phyloP scores from a whole-genome alignment of 2,797 vertebrate genomes.

The Hypotaenidia philippensis region DNA sequence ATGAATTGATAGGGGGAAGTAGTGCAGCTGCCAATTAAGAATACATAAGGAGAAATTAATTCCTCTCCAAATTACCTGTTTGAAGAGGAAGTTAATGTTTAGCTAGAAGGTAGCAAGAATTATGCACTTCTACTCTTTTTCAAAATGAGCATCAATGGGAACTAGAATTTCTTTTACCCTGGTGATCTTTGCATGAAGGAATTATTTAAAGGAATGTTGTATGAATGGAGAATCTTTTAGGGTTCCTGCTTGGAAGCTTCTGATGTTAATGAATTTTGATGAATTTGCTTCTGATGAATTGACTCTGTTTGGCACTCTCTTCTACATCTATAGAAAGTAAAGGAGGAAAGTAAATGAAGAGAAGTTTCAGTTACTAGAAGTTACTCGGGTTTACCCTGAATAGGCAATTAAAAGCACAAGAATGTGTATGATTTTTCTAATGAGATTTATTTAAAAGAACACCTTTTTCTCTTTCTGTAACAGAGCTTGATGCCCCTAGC shows the following conservation, averaged over 20 bases:
- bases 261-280: not conserved
- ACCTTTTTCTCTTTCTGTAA: not conserved
- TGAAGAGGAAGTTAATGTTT: not conserved
- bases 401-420: not conserved
- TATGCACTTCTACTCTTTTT: not conserved
- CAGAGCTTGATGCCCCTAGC: slow-evolving; percentile 93
- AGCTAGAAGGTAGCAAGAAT: not conserved
- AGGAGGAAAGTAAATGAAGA: not conserved
- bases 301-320: not conserved
- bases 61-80: not conserved
- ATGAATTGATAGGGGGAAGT: accelerated
- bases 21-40: not conserved
- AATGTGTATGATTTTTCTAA: not conserved
- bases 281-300: not conserved
- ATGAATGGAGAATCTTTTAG: not conserved
- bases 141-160: not conserved
- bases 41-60: not conserved
- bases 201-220: not conserved
- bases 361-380: not conserved
- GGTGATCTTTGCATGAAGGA: not conserved
- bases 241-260: not conserved
- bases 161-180: not conserved
- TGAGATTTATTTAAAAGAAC: not conserved
- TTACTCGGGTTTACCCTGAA: not conserved
- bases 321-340: not conserved